These are phyloP conservation scores for Ceratitis capitata DNA, from an alignment of 1,140 invertebrate species.

Conservation along the genomic window DNA sequence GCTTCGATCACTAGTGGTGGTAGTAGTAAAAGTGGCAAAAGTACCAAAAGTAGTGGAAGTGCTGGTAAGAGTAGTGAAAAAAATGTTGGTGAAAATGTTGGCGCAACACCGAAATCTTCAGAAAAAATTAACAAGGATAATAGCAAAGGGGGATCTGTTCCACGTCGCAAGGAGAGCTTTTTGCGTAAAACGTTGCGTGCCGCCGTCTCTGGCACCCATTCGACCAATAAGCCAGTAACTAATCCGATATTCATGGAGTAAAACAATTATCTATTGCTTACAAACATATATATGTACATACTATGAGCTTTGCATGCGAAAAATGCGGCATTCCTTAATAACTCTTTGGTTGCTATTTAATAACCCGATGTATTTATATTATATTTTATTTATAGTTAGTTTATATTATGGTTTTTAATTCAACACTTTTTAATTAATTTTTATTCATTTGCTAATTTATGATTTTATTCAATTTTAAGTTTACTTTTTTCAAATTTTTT, in stretches of 20 bases:
- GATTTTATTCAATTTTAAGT: neutral
- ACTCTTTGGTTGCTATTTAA: neutral
- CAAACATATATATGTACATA: too few species aligned
- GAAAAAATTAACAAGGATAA: neutral
- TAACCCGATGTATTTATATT: neutral
- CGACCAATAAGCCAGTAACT: conserved; percentile 52
- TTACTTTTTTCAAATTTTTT: neutral
- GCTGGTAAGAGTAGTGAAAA: neutral
- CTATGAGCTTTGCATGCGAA: too few species aligned
- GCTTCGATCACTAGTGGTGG: neutral
- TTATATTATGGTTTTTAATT: neutral
- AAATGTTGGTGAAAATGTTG: conserved; percentile 18
- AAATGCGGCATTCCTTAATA: neutral
- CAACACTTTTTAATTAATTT: neutral
- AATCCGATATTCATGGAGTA: conserved; percentile 46
- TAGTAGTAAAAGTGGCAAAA: neutral
- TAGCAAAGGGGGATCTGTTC: neutral
- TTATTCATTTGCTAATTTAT: neutral
- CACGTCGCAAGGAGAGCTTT: conserved; percentile 62
- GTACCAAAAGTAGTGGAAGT: neutral
- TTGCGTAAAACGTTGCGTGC: conserved; percentile 62
- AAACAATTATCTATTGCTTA: neutral
- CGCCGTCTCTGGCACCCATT: conserved; percentile 48
- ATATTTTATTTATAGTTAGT: neutral
- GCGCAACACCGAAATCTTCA: neutral